A percentile compares a stretch with the other conserved stretches of the same genome.
Evolutionary conservation across 2,113 vertebrate genomes (phyloP).

Genomic region (Osmerus eperlanus): DNA sequence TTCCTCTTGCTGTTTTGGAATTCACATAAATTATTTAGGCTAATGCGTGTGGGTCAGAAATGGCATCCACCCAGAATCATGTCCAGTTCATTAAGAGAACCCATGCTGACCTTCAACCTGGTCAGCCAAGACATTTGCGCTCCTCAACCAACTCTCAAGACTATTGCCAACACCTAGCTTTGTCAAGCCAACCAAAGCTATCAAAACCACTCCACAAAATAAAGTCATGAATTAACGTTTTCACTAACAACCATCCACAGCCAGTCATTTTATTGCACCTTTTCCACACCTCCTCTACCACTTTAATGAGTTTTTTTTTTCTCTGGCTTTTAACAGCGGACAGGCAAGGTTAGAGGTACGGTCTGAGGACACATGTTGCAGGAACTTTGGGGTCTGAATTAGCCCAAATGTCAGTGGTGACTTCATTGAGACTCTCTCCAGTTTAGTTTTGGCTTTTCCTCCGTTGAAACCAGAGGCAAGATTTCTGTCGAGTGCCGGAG

Average conservation of each 20-base stretch:
- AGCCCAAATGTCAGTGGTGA: conserved; percentile 75
- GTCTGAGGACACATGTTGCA: conserved; percentile 67
- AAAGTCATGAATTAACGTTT: conserved; percentile 82
- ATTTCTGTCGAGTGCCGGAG: conserved; percentile 57
- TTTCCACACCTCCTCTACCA: conserved; percentile 63
- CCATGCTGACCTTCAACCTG: background rate
- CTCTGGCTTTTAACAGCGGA: conserved; percentile 63
- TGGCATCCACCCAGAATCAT: too few relatives aligned
- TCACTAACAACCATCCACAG: conserved; percentile 79
- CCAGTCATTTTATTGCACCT: conserved; percentile 39
- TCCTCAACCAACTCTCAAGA: background rate
- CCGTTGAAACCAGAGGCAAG: conserved; percentile 72
- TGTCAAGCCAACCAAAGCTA: too few relatives aligned
- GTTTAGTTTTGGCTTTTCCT: conserved; percentile 61
- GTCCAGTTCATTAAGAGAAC: background rate
- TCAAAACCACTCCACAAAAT: background rate
- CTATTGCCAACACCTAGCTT: too few relatives aligned
- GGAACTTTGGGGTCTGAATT: conserved; percentile 64
- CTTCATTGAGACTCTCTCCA: conserved; percentile 66
- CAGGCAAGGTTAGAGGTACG: conserved; percentile 69
- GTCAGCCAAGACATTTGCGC: background rate
- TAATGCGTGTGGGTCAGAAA: too few relatives aligned
- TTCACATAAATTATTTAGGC: too few relatives aligned
- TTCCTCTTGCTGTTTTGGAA: too few relatives aligned
- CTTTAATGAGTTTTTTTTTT: conserved; percentile 64